Conservation (phyloP, 2,113 vertebrate genomes). For the Globicephala melas region DNA sequence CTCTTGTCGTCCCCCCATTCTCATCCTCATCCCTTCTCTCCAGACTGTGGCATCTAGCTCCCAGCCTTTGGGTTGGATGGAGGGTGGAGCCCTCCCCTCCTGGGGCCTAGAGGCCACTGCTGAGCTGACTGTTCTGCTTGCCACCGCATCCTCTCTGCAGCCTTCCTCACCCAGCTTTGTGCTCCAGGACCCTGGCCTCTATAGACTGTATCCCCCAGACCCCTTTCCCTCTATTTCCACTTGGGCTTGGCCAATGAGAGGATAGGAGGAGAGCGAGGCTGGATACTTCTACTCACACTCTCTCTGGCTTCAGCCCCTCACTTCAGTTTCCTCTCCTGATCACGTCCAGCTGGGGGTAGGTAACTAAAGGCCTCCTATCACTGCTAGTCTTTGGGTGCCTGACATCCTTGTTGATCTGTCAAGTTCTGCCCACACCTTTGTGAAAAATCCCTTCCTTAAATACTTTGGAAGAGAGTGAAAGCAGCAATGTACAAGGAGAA, state of each 20-base stretch:
- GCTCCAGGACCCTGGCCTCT: not conserved
- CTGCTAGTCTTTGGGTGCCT: not conserved
- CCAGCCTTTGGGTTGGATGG: not conserved
- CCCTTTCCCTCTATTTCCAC: not conserved
- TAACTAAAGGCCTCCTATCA: not conserved
- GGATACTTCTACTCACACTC: accelerated
- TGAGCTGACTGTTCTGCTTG: too few relatives aligned
- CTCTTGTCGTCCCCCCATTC: not conserved
- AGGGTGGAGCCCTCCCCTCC: not conserved
- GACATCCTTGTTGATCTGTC: not conserved
- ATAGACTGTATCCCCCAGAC: accelerated
- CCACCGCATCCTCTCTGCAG: too few relatives aligned
- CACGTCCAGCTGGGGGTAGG: not conserved
- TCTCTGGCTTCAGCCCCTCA: not conserved
- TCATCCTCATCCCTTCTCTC: not conserved
- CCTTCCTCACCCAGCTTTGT: not conserved
- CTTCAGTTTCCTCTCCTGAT: not conserved
- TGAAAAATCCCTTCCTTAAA: not conserved
- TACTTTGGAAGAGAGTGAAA: not conserved
- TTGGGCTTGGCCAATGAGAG: not conserved
- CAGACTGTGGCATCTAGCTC: not conserved
- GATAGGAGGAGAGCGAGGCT: not conserved
- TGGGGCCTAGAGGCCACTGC: accelerated
- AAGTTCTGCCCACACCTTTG: not conserved
- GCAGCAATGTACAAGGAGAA: not conserved